A percentile compares a stretch with the other conserved stretches of the same genome.
Conservation (phyloP, 1,140 invertebrate species). For the Andricus grossulariae region DNA sequence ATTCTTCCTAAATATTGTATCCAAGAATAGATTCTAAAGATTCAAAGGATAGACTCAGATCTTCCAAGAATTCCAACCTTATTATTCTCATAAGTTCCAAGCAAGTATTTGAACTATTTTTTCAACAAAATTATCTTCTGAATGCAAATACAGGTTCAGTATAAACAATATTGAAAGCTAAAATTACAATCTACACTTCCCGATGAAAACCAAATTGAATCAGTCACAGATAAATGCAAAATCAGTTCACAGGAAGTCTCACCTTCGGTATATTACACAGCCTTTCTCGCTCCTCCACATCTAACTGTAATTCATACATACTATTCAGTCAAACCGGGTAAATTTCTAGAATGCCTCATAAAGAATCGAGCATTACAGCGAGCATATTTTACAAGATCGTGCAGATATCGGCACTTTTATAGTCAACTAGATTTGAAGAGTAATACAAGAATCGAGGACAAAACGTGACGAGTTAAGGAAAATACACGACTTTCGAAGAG, state of each 20-base stretch:
- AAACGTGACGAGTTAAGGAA: too few relatives aligned
- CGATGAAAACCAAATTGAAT: constrained; percentile 27
- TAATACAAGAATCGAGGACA: too few relatives aligned
- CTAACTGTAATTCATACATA: constrained; percentile 73
- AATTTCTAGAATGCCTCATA: constrained; percentile 34
- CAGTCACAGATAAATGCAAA: constrained; percentile 32
- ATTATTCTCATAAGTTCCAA: too few relatives aligned
- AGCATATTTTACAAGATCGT: too few relatives aligned
- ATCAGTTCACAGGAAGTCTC: constrained; percentile 62
- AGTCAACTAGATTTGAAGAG: too few relatives aligned
- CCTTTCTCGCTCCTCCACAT: constrained; percentile 75
- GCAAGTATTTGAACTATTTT: not conserved
- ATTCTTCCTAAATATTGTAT: too few relatives aligned
- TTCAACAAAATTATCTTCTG: not conserved
- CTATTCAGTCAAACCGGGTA: constrained; percentile 66
- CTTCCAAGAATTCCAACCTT: too few relatives aligned
- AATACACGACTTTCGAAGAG: too few relatives aligned
- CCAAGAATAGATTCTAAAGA: too few relatives aligned
- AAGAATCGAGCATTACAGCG: too few relatives aligned
- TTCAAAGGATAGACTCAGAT: too few relatives aligned
- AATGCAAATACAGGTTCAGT: not conserved
- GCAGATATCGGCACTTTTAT: too few relatives aligned
- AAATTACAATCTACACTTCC: not conserved
- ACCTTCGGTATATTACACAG: constrained; percentile 75
- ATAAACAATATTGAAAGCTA: constrained; percentile 6